Evolutionary conservation across 2,797 vertebrate species (phyloP).

Genomic region (Dallia pectoralis): DNA sequence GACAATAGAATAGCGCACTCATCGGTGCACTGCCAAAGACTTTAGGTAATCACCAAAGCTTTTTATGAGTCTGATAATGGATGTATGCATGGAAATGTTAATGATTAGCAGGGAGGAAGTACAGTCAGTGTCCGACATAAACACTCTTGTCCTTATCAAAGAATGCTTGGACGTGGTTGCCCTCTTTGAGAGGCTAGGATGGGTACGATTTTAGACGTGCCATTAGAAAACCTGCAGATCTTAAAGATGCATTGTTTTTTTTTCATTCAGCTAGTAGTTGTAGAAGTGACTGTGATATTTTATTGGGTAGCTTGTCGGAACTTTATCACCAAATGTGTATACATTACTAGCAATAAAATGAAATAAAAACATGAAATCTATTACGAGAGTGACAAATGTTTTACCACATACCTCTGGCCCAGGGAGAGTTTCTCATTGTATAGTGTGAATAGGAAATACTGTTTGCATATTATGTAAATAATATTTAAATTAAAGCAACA

Average conservation of each 20-base stretch:
- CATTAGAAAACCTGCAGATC: neutral
- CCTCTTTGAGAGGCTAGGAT: neutral
- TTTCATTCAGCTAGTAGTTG: neutral
- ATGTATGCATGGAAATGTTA: slow-evolving; percentile 3
- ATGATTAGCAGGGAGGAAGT: neutral
- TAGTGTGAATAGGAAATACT: too few species aligned
- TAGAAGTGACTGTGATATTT: too few species aligned
- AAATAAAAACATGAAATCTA: too few species aligned
- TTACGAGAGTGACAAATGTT: too few species aligned
- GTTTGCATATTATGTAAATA: too few species aligned
- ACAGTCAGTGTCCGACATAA: neutral
- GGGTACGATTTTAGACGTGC: neutral
- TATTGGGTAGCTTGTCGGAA: too few species aligned
- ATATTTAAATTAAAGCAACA: too few species aligned
- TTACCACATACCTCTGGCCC: too few species aligned
- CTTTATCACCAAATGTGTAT: too few species aligned
- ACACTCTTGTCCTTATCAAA: neutral
- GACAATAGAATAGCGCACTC: slow-evolving; percentile 42
- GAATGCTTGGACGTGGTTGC: slow-evolving; percentile 7
- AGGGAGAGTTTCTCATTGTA: too few species aligned
- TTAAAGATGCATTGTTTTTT: too few species aligned
- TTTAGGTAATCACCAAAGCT: slow-evolving; percentile 29
- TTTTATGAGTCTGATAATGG: neutral
- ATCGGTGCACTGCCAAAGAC: slow-evolving; percentile 30
- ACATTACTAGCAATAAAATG: too few species aligned